Conservation (phyloP, 2,888 invertebrate species). For the Brassicogethes aeneus region DNA sequence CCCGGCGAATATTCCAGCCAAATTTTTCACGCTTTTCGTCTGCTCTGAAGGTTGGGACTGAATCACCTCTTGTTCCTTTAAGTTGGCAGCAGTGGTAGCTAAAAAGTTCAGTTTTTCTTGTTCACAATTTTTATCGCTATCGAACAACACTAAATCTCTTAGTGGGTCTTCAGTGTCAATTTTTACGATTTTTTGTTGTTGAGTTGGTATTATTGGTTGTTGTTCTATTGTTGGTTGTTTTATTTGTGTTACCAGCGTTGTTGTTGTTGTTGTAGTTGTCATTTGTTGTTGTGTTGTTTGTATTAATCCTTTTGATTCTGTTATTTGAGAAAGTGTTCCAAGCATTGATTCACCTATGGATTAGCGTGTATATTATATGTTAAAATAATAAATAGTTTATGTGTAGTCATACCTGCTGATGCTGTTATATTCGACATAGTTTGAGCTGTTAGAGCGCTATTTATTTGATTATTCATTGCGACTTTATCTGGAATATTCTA, state of each 20-base stretch:
- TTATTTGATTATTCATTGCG: conserved; percentile 22
- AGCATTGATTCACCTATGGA: conserved; percentile 25
- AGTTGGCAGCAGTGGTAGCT: conserved; percentile 53
- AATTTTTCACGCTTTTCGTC: conserved; percentile 30
- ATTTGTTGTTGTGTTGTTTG: conserved; percentile 6
- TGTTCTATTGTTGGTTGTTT: too few species aligned
- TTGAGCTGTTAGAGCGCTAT: conserved; percentile 8
- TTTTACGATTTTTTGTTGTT: conserved; percentile 7
- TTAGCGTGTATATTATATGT: conserved; percentile 12
- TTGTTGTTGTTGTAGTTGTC: conserved; percentile 9
- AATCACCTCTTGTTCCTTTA: conserved; percentile 40
- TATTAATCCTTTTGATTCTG: conserved; percentile 25
- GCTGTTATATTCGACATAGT: not conserved
- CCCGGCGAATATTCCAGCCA: conserved; percentile 38
- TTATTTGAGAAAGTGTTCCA: conserved; percentile 31
- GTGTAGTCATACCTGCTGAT: conserved; percentile 2
- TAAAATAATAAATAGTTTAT: too few species aligned
- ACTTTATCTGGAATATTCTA: conserved; percentile 21
- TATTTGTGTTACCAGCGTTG: too few species aligned
- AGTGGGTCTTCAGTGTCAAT: conserved; percentile 47
- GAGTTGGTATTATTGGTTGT: not conserved
- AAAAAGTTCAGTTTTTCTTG: conserved; percentile 46
- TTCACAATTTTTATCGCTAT: conserved; percentile 41
- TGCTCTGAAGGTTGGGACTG: conserved; percentile 13
- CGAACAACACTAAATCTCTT: conserved; percentile 52